A percentile compares a stretch with the other conserved stretches of the same genome.
These are phyloP conservation scores for Lissocephala sabroskyi DNA, from an alignment of 2,888 invertebrate genomes.

Conservation along the genomic window DNA sequence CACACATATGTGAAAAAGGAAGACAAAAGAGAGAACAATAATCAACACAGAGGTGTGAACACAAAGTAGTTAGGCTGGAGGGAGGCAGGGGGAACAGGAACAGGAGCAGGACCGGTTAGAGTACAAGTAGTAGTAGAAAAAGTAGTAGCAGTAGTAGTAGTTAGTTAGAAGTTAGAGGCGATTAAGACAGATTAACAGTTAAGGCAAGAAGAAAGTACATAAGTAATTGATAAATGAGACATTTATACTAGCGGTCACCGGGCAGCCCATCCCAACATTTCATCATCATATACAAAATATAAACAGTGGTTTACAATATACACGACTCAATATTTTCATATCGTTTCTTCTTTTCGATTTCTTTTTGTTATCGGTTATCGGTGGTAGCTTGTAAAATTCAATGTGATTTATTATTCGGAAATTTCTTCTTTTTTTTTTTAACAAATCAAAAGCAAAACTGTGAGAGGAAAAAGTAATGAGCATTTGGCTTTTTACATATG, in stretches of 20 bases:
- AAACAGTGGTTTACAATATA: constrained; percentile 52
- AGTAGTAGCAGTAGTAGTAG: constrained; percentile 13
- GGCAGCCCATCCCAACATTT: constrained; percentile 74
- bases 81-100: not conserved
- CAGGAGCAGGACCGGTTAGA: too few relatives aligned
- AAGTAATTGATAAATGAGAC: constrained; percentile 67
- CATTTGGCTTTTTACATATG: too few relatives aligned
- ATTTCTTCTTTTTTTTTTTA: constrained; percentile 16
- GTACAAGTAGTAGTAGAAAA: not conserved
- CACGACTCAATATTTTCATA: constrained; percentile 49
- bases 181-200: constrained; percentile 13
- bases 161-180: constrained; percentile 10
- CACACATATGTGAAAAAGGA: constrained; percentile 26
- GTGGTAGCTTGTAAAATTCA: not conserved
- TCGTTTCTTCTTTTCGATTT: constrained; percentile 22
- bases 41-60: not conserved
- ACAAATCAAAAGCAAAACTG: not conserved
- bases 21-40: constrained; percentile 30
- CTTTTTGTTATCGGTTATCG: constrained; percentile 16
- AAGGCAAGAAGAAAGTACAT: constrained; percentile 52
- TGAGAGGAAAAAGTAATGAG: too few relatives aligned
- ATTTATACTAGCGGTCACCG: constrained; percentile 73
- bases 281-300: constrained; percentile 64
- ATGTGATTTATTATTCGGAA: constrained; percentile 10
- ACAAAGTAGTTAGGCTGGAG: too few relatives aligned